These are phyloP conservation scores for Petrophora chlorosata DNA, from an alignment of 2,888 invertebrate genomes.

Conservation along the genomic window DNA sequence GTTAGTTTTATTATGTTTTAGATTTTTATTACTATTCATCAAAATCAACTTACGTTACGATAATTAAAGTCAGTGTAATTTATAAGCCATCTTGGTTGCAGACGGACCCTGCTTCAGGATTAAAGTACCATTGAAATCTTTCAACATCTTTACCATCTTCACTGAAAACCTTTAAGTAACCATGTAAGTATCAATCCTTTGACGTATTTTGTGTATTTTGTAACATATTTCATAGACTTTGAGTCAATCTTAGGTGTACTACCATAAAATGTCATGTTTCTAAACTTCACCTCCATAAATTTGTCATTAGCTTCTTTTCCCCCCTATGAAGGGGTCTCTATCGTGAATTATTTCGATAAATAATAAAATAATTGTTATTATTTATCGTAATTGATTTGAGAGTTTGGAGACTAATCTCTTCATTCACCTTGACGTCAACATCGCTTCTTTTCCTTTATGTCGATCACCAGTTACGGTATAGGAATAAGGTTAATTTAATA, in stretches of 20 bases:
- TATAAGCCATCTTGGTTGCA: constrained; percentile 54
- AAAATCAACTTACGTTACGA: no score
- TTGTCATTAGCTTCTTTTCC: no score
- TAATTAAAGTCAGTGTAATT: constrained; percentile 11
- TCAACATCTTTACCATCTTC: constrained; percentile 55
- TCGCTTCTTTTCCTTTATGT: no score
- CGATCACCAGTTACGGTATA: no score
- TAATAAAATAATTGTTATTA: no score
- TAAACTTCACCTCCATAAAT: background rate
- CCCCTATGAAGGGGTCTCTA: no score
- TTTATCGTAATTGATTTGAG: background rate
- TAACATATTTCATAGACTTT: background rate
- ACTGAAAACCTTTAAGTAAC: constrained; percentile 37
- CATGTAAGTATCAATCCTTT: constrained; percentile 62
- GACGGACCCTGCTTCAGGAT: constrained; percentile 69
- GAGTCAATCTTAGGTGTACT: background rate
- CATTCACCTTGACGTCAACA: no score
- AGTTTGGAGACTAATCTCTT: no score
- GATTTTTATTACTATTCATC: background rate
- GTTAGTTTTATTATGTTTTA: background rate
- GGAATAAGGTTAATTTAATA: background rate
- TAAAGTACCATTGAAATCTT: constrained; percentile 49
- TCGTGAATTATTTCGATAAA: no score
- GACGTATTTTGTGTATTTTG: background rate
- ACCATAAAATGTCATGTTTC: no score